Evolutionary conservation across 2,113 vertebrate genomes (phyloP), one percentile per base, ranked within the genome.

Genomic region (Sinocyclocheilus maitianheensis): DNA sequence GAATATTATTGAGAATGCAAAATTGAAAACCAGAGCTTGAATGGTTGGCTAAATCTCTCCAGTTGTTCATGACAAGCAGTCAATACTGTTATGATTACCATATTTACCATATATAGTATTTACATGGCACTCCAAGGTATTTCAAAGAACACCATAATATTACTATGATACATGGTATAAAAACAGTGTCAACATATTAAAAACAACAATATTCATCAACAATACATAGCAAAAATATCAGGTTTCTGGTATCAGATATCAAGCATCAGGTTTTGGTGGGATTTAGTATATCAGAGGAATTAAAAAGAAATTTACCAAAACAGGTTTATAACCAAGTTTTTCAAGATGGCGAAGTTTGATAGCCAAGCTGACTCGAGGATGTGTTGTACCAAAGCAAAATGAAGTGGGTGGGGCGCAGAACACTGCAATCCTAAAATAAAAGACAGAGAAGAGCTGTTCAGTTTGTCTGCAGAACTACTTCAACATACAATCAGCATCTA

Each of bases 271-370:
- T 69, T 69, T 69, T 69, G 65, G 30, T 18, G 65, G 6, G 24
- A 34, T 34, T 16, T 34, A 67, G 26, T 43, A 18, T 16, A 43
- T 30, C 43, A 3, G 7, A 10, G 10, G 14, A 18, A 77, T 26
- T 30, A 14, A 53, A 53, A 53, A 53, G 1, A 16, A 53, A 87
- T 96, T 95, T 93, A 99, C 98, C 97, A 97, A 72, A 62, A 97
- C 91, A 8, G 96, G 94, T 9, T 88, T 55, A 77, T 96, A 99
- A 67, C 97, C 98, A 91, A 98, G 92, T 74, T 90, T 89, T 89
- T 87, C 94, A 81, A 99, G 94, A 89, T 98, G 97, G 7, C 96
- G 94, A 34, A 94, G 90, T 92, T 95, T 97, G 87, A 96, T 13
- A n/a, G 95, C 96, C 79, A 97, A 65, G 5, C 30, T 90, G 26